These are phyloP conservation scores for Noctua comes DNA, from an alignment of 2,888 invertebrate species.

Conservation along the genomic window DNA sequence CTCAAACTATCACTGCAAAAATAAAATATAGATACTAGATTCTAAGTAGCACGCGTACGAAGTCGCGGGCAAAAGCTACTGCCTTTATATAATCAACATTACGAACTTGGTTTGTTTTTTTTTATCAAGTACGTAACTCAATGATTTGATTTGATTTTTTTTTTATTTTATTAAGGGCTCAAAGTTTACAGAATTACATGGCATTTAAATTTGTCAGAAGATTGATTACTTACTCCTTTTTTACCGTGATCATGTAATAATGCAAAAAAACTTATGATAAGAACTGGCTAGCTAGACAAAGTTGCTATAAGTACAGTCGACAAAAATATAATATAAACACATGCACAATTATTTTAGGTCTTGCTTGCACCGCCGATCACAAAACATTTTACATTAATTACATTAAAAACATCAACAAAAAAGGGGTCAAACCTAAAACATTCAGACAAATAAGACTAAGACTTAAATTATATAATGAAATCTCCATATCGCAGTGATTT, in stretches of 20 bases:
- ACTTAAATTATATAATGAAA: neutral
- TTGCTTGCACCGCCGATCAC: neutral
- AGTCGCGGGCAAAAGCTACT: no score
- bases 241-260: neutral
- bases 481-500: neutral
- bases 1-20: no score
- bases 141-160: neutral
- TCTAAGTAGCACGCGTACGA: no score
- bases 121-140: neutral
- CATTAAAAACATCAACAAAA: neutral
- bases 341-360: neutral
- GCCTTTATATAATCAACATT: neutral
- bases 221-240: neutral
- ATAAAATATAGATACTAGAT: no score
- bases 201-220: neutral
- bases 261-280: neutral
- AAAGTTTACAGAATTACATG: constrained; percentile 18
- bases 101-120: neutral
- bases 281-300: neutral
- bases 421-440: neutral
- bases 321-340: neutral
- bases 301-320: constrained; percentile 4
- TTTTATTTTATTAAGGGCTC: constrained; percentile 3
- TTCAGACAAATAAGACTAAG: neutral
- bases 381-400: neutral